phyloP scores from a whole-genome alignment of 2,797 vertebrate genomes.

The Diglossa cyanea region DNA sequence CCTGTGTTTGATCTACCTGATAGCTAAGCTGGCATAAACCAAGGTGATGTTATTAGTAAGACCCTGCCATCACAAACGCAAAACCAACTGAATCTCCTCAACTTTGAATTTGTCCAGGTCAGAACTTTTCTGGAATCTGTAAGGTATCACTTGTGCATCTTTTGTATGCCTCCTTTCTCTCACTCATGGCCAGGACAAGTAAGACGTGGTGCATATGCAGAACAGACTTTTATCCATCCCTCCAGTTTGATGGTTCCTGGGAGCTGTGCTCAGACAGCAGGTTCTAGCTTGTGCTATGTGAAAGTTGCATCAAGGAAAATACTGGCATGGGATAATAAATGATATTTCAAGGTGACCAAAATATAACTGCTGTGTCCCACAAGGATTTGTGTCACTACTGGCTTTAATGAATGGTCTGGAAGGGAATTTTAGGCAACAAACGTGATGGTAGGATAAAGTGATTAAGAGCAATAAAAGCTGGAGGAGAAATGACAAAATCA shows the following conservation, averaged over 20 bases:
- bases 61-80: neutral
- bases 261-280: neutral
- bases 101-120: neutral
- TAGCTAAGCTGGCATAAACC: neutral
- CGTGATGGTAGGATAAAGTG: neutral
- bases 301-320: neutral
- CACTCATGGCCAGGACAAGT: neutral
- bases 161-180: neutral
- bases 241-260: neutral
- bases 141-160: neutral
- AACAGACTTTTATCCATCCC: neutral
- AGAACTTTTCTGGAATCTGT: neutral
- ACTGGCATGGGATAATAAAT: neutral
- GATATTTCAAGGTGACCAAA: neutral
- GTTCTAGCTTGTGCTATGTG: neutral
- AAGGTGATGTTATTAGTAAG: neutral
- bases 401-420: neutral
- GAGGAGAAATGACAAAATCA: conserved; percentile 6
- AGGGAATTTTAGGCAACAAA: neutral
- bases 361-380: neutral
- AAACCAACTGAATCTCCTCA: neutral
- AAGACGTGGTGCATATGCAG: neutral
- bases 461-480: conserved; percentile 8
- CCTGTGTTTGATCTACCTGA: neutral
- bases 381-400: neutral